These are phyloP conservation scores for Cheirogaleus medius DNA, from an alignment of 2,113 vertebrate genomes.

Conservation along the genomic window DNA sequence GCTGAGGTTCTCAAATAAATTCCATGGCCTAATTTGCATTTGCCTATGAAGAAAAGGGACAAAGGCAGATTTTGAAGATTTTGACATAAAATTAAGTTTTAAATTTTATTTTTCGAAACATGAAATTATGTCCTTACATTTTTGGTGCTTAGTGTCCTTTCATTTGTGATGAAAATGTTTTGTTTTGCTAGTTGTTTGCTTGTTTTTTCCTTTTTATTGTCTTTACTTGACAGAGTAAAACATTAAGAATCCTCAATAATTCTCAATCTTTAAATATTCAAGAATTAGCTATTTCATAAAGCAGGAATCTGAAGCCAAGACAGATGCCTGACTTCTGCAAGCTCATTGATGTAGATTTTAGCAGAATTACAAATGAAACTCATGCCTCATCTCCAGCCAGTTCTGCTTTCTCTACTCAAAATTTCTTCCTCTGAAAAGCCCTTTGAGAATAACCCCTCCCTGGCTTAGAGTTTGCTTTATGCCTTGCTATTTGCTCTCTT, in stretches of 20 bases:
- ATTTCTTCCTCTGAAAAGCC: neutral
- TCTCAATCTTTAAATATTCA: neutral
- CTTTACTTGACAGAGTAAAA: neutral
- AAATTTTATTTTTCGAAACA: neutral
- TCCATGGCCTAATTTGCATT: neutral
- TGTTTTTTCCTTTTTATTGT: neutral
- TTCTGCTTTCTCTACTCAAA: neutral
- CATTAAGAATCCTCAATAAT: neutral
- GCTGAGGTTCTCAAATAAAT: neutral
- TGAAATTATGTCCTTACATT: neutral
- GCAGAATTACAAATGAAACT: neutral
- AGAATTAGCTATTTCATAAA: neutral
- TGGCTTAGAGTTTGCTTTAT: neutral
- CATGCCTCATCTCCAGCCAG: rapidly evolving
- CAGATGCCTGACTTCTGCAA: neutral
- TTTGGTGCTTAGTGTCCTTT: neutral
- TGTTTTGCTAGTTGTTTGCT: neutral
- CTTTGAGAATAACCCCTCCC: neutral
- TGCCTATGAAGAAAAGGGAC: neutral
- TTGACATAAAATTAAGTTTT: neutral
- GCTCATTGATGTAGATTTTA: neutral
- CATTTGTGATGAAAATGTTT: neutral
- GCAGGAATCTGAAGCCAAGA: neutral
- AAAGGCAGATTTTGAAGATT: neutral
- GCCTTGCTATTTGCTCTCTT: neutral